phyloP scores from a whole-genome alignment of 2,113 vertebrate genomes.

The Garra rufa region DNA sequence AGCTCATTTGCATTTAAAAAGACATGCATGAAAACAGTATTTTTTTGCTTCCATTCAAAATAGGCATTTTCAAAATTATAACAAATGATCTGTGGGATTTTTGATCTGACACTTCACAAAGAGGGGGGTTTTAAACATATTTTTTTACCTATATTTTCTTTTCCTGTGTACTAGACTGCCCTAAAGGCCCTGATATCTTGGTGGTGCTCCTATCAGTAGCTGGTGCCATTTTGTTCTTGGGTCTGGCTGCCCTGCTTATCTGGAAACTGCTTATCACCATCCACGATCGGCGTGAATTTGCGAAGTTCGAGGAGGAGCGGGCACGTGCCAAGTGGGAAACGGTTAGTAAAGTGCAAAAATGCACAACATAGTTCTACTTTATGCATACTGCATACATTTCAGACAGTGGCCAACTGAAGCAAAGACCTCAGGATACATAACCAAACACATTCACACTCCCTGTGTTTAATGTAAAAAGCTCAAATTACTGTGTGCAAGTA shows the following conservation, averaged over 20 bases:
- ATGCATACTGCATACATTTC: background rate
- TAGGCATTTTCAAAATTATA: no score
- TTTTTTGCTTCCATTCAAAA: no score
- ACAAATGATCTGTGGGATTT: no score
- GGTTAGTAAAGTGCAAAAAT: conserved; percentile 74
- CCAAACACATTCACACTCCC: background rate
- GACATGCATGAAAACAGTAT: no score
- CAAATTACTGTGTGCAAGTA: conserved; percentile 9
- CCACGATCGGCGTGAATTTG: conserved; percentile 94
- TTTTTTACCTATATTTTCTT: conserved; percentile 40
- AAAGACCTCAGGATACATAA: background rate
- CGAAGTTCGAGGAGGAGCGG: conserved; percentile 94
- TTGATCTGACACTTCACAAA: no score
- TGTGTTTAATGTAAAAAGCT: conserved; percentile 19
- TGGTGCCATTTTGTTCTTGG: conserved; percentile 90
- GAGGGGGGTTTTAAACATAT: no score
- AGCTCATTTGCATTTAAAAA: no score
- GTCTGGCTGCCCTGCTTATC: conserved; percentile 87
- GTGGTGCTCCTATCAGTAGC: conserved; percentile 91
- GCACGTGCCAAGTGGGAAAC: conserved; percentile 94
- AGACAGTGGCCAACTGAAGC: background rate
- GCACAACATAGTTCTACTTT: background rate
- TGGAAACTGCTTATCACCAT: conserved; percentile 98
- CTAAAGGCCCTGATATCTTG: conserved; percentile 88
- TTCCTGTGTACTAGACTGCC: conserved; percentile 81